These are phyloP conservation scores for Amblyjoppa fuscipennis DNA, from an alignment of 2,888 invertebrate genomes.

Conservation along the genomic window DNA sequence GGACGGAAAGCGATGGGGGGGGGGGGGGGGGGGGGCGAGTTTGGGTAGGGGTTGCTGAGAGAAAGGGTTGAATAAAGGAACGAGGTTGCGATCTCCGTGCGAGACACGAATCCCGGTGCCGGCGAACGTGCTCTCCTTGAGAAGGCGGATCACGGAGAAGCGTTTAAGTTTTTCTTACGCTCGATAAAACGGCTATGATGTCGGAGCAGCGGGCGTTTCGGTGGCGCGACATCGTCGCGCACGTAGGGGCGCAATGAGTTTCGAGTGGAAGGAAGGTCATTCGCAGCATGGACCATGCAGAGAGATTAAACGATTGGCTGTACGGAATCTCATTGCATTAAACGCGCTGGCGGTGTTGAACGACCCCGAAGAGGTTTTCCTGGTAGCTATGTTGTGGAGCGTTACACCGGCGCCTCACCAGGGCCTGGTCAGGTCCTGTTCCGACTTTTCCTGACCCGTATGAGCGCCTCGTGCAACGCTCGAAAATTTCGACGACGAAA, in stretches of 20 bases:
- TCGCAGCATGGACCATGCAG: neutral
- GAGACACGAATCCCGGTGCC: conserved; percentile 37
- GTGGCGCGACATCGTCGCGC: conserved; percentile 51
- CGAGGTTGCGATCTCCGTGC: conserved; percentile 54
- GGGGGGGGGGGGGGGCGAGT: conserved; percentile 11
- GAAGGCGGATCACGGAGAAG: conserved; percentile 54
- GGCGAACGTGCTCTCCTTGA: conserved; percentile 68
- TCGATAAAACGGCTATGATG: conserved; percentile 57
- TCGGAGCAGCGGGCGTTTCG: conserved; percentile 13
- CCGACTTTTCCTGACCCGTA: no score
- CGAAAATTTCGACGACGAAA: neutral
- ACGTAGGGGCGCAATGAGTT: conserved; percentile 15
- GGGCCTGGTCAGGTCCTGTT: no score
- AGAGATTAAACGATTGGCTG: conserved; percentile 22
- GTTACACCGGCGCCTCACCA: no score
- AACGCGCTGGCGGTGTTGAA: conserved; percentile 48
- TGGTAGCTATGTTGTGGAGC: neutral
- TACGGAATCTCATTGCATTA: neutral
- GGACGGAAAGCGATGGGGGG: conserved; percentile 36
- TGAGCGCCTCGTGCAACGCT: no score
- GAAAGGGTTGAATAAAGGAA: conserved; percentile 34
- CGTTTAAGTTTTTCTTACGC: conserved; percentile 64
- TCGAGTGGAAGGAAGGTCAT: conserved; percentile 33
- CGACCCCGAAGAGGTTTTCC: neutral
- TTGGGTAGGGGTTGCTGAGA: neutral